These are phyloP conservation scores for Drosophila neonasuta DNA, from an alignment of 2,888 invertebrate genomes.

Conservation along the genomic window DNA sequence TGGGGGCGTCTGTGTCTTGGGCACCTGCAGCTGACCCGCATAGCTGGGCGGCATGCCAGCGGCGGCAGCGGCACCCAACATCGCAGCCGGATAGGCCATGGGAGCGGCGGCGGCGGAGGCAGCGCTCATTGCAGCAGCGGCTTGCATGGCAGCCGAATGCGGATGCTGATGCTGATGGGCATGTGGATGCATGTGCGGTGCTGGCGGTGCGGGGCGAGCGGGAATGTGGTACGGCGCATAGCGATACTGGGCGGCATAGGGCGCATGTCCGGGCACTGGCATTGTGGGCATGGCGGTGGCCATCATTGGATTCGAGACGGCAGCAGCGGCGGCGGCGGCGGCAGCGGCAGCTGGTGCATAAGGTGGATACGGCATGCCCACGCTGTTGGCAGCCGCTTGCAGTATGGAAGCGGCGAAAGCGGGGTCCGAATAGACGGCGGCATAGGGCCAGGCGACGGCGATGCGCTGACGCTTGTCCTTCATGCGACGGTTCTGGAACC, in stretches of 20 bases:
- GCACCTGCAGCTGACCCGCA: conserved; percentile 60
- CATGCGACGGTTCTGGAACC: conserved; percentile 88
- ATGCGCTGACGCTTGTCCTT: conserved; percentile 97
- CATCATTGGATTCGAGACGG: conserved; percentile 82
- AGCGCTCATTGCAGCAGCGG: conserved; percentile 75
- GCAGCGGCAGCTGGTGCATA: conserved; percentile 82
- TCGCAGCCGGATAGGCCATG: conserved; percentile 60
- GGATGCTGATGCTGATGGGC: conserved; percentile 67
- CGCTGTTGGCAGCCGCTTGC: conserved; percentile 92
- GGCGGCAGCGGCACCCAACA: conserved; percentile 67
- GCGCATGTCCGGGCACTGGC: conserved; percentile 83
- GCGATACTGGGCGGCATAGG: conserved; percentile 81
- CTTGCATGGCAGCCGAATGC: conserved; percentile 80
- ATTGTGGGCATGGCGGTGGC: conserved; percentile 83
- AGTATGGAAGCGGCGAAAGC: conserved; percentile 95
- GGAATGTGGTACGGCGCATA: conserved; percentile 84
- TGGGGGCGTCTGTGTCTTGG: conserved; percentile 82
- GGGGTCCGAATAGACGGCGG: conserved; percentile 96
- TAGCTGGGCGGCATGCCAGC: conserved; percentile 71
- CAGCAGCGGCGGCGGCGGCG: conserved; percentile 62
- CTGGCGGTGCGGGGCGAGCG: conserved; percentile 81
- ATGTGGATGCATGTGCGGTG: conserved; percentile 76
- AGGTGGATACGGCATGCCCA: conserved; percentile 86
- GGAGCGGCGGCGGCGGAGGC: conserved; percentile 40
- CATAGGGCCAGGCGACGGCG: conserved; percentile 97